Evolutionary conservation across 2,888 invertebrate species (phyloP).

Genomic region (Alsophila aescularia): DNA sequence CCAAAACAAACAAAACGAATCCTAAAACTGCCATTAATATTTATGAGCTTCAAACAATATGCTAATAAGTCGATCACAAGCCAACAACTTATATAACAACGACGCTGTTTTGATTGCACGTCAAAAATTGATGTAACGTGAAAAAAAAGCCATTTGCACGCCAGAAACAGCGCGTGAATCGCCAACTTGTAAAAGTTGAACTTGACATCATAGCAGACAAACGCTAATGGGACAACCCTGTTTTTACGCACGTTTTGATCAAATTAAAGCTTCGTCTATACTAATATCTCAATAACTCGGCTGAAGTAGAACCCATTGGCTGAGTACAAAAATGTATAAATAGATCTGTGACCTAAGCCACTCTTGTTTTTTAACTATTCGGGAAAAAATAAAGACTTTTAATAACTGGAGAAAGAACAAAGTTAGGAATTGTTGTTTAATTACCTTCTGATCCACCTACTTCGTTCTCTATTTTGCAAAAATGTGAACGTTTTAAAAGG

Average conservation of each 20-base stretch:
- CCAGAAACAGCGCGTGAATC: conserved; percentile 16
- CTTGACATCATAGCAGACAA: conserved; percentile 37
- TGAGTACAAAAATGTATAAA: no score
- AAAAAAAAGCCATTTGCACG: conserved; percentile 17
- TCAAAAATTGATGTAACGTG: conserved; percentile 35
- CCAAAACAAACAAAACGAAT: neutral
- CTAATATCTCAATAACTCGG: no score
- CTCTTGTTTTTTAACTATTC: no score
- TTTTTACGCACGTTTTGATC: conserved; percentile 16
- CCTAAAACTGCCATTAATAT: conserved; percentile 17
- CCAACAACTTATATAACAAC: conserved; percentile 18
- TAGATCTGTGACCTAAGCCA: no score
- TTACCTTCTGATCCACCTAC: no score
- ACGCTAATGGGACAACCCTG: conserved; percentile 33
- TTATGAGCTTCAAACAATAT: conserved; percentile 21
- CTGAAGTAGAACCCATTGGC: no score
- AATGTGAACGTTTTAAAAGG: no score
- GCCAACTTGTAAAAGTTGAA: conserved; percentile 31
- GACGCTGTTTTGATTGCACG: conserved; percentile 26
- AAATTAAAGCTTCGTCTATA: conserved; percentile 1
- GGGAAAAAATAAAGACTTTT: no score
- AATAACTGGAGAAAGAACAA: no score
- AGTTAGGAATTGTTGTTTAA: no score
- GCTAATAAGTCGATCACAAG: conserved; percentile 23
- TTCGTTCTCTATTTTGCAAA: no score